Base-by-base conservation (phyloP, 1,140 invertebrate genomes). In the Drosophila serrata region DNA sequence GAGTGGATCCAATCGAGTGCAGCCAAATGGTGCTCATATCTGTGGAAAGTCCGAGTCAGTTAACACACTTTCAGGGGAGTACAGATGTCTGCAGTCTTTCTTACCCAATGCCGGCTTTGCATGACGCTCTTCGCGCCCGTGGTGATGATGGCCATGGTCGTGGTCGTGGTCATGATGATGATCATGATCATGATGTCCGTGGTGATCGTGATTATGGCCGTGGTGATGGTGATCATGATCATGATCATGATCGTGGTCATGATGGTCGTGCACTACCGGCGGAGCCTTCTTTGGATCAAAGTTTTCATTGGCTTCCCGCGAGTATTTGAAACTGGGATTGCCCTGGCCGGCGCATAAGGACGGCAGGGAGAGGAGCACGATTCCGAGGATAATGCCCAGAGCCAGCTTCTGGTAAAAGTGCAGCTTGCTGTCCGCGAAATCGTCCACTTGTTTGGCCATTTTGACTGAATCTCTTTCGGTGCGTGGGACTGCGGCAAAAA, bases 1-100 rank as follows among this genome's bases (percentile, higher is more conserved):
- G 86, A 0, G 99, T 99, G 2, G 98, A 98, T 11, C 95, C 95
- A 84, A 98, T 94, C 4, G 98, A 97, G 92, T 97, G 95, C n/a
- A 96, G 67, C 95, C 97, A 97, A 39, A 98, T 93, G 59, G 94
- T 93, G 22, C 86, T 91, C 67, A 92, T 92, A 68, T 94, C 92
- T 90, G 39, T 62, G n/a, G 33, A 59, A 62, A 56, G 48, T 15
- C 1, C 45, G 37, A 35, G 49, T 56, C 45, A 74, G 6, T 9
- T 59, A 0, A 64, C 22, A 48, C 15, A 43, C 45, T 69, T 63
- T 13, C 11, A 27, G 19, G 29, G 19, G 2, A 2, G 17, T 17
- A 22, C 33, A 35, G 40, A 45, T 31, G 31, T 22, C 31, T 37
- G 19, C 11, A 3, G 31, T 22, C 8, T 11, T 5, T 24, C 56